Percentiles rank a stretch among this genome's conserved stretches.
Evolutionary conservation across 1,140 invertebrate genomes (phyloP).

Genomic region (Riptortus pedestris): DNA sequence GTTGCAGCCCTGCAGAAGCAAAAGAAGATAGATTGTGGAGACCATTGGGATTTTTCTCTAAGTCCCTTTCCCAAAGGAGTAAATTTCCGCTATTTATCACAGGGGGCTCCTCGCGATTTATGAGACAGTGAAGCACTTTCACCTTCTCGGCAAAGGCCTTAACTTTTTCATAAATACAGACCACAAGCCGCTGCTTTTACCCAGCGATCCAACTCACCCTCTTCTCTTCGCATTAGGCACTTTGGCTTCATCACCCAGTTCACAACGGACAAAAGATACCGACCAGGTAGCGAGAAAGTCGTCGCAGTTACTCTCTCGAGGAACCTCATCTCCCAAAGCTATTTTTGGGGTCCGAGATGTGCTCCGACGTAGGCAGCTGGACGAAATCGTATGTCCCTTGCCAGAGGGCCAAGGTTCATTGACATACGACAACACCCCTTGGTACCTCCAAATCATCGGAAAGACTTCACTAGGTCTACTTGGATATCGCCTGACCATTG

Average conservation of each 20-base stretch:
- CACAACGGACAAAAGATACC: not conserved
- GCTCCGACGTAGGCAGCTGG: not conserved
- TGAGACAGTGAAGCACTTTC: too few relatives aligned
- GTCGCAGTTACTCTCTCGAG: not conserved
- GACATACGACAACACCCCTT: not conserved
- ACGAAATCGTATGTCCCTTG: not conserved
- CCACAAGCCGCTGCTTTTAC: too few relatives aligned
- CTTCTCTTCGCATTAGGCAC: not conserved
- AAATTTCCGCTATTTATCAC: too few relatives aligned
- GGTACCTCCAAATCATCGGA: not conserved
- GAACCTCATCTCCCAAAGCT: not conserved
- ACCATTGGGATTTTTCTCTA: not conserved
- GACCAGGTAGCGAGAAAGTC: not conserved
- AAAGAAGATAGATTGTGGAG: not conserved
- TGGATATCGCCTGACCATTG: not conserved
- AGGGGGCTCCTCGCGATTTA: too few relatives aligned
- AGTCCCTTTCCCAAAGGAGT: not conserved
- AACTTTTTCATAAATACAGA: too few relatives aligned
- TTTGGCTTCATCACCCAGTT: not conserved
- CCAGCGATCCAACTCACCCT: too few relatives aligned
- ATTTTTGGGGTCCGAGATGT: not conserved
- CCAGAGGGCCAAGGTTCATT: not conserved
- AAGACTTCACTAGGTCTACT: not conserved
- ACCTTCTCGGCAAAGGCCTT: too few relatives aligned
- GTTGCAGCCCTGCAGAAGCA: not conserved